Evolutionary conservation across 2,797 vertebrate genomes (phyloP).

Genomic region (Glyptemys insculpta): DNA sequence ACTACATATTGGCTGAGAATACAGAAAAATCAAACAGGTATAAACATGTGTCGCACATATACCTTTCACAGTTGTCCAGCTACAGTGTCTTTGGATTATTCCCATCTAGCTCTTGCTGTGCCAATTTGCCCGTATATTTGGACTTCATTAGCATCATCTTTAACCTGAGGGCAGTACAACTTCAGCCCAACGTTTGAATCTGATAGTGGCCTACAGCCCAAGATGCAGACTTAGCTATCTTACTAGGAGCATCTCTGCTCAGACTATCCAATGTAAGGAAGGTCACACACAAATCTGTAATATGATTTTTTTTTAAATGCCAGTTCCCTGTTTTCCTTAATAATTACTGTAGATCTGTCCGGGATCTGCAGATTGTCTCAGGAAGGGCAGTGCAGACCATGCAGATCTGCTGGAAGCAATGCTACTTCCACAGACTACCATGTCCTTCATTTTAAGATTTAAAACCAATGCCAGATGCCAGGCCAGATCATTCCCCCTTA

Average conservation of each 20-base stretch:
- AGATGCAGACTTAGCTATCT: not conserved
- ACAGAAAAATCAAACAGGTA: not conserved
- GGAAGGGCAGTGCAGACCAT: slow-evolving; percentile 28
- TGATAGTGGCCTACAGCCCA: not conserved
- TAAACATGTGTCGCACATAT: not conserved
- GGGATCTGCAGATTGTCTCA: slow-evolving; percentile 38
- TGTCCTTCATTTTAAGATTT: slow-evolving; percentile 53
- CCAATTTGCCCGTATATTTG: not conserved
- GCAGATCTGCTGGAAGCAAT: slow-evolving; percentile 29
- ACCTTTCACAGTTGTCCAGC: not conserved
- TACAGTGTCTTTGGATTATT: not conserved
- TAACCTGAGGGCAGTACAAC: too few relatives aligned
- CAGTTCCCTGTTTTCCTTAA: not conserved
- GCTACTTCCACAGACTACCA: slow-evolving; percentile 33
- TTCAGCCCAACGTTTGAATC: fast-evolving
- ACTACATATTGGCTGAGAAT: not conserved
- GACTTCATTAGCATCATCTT: not conserved
- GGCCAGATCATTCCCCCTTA: slow-evolving; percentile 78
- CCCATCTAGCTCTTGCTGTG: not conserved
- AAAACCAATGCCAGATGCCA: slow-evolving; percentile 74
- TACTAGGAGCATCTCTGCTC: not conserved
- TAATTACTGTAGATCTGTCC: slow-evolving; percentile 17
- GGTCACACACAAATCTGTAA: not conserved
- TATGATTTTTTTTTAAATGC: not conserved
- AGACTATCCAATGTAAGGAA: not conserved